Conservation (phyloP, 2,797 vertebrate genomes). For the Passerculus sandwichensis region DNA sequence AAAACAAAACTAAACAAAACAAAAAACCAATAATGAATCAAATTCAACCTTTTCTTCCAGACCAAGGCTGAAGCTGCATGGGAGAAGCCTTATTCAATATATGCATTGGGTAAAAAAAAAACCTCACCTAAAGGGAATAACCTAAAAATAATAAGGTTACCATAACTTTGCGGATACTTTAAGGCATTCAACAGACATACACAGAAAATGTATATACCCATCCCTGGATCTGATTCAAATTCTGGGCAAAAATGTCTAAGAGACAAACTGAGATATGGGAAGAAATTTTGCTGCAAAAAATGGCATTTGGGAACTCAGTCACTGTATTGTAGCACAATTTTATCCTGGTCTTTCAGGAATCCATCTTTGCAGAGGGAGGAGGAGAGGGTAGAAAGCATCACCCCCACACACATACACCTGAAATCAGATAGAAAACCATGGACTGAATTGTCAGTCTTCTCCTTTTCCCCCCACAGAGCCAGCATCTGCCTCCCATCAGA, state of each 20-base stretch:
- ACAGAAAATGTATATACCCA: not conserved
- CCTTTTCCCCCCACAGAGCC: not conserved
- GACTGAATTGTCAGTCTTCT: not conserved
- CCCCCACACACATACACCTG: rapidly evolving
- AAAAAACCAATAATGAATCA: not conserved
- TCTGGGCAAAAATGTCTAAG: not conserved
- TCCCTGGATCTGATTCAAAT: not conserved
- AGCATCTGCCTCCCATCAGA: not conserved
- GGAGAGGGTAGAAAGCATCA: not conserved
- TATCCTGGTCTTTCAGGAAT: not conserved
- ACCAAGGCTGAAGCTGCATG: not conserved
- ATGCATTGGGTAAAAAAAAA: not conserved
- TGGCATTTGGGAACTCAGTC: not conserved
- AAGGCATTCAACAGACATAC: not conserved
- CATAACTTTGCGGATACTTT: not conserved
- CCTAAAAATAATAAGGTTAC: not conserved
- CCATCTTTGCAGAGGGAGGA: not conserved
- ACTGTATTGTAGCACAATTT: not conserved
- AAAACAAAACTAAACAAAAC: not conserved
- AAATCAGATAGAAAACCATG: not conserved
- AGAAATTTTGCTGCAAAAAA: not conserved
- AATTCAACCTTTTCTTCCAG: not conserved
- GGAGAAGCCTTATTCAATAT: not conserved
- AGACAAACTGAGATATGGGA: not conserved
- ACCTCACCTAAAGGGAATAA: not conserved